Evolutionary conservation across 2,888 invertebrate genomes (phyloP).

Genomic region (Portevinia maculata): DNA sequence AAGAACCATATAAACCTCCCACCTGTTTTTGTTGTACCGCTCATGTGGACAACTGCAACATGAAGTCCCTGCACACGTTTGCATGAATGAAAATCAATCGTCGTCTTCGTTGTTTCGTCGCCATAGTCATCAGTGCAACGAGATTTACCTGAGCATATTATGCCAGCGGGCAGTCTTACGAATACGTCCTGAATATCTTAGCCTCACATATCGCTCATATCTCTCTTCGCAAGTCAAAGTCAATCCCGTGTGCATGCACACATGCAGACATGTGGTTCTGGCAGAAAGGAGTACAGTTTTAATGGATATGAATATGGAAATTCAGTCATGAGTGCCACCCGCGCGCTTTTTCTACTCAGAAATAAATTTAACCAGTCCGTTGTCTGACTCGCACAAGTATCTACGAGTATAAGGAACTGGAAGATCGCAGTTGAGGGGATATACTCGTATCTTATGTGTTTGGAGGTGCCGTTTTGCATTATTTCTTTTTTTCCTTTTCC

Average conservation of each 20-base stretch:
- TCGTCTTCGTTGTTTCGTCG: slow-evolving; percentile 22
- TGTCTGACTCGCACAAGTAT: not conserved
- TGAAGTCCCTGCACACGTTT: slow-evolving; percentile 37
- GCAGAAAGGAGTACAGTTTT: slow-evolving; percentile 40
- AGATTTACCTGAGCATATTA: slow-evolving; percentile 41
- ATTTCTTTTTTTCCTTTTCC: not conserved
- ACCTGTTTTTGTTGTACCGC: slow-evolving; percentile 32
- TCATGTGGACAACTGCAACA: slow-evolving; percentile 42
- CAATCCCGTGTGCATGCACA: slow-evolving; percentile 3
- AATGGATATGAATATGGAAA: slow-evolving; percentile 41
- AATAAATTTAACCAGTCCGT: slow-evolving; percentile 16
- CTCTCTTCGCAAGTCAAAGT: slow-evolving; percentile 8
- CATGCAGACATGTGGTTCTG: slow-evolving; percentile 12
- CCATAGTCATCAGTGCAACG: slow-evolving; percentile 30
- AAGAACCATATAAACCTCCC: slow-evolving; percentile 31
- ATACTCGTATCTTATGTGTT: not conserved
- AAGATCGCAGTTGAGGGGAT: slow-evolving; percentile 6
- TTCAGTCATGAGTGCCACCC: slow-evolving; percentile 57
- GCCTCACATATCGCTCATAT: not conserved
- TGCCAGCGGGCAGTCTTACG: slow-evolving; percentile 57
- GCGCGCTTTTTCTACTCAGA: slow-evolving; percentile 38
- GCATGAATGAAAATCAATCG: slow-evolving; percentile 55
- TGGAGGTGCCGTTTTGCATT: slow-evolving; percentile 1
- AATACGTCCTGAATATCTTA: slow-evolving; percentile 12
- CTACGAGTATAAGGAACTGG: not conserved